Percentiles rank a stretch among this genome's conserved stretches.
phyloP scores from a whole-genome alignment of 2,113 vertebrate genomes.

The Struthio camelus region DNA sequence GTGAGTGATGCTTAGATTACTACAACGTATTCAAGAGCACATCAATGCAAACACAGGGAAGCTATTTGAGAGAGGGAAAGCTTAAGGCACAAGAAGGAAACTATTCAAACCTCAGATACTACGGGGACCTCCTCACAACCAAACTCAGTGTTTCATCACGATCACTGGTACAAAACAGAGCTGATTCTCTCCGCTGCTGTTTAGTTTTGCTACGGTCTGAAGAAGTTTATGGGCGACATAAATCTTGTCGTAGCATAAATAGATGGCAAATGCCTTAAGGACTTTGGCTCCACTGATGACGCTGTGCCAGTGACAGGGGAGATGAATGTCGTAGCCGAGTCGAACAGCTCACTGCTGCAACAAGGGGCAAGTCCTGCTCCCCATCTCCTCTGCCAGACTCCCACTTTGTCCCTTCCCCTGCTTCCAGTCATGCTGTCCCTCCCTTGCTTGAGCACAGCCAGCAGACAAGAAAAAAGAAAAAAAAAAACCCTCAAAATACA shows the following conservation, averaged over 20 bases:
- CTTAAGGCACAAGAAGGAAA: neutral
- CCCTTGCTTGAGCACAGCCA: too few species aligned
- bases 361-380: neutral
- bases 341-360: fast-evolving
- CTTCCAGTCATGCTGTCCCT: too few species aligned
- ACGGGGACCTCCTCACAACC: neutral
- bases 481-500: too few species aligned
- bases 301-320: neutral
- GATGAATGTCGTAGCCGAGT: neutral
- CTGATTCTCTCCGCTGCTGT: neutral
- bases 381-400: neutral
- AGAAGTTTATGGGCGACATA: neutral
- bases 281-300: neutral
- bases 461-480: too few species aligned
- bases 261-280: neutral
- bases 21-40: neutral
- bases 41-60: neutral
- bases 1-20: neutral
- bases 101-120: neutral
- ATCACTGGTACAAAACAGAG: neutral
- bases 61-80: neutral
- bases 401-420: too few species aligned
- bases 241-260: neutral
- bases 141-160: neutral
- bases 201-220: neutral